phyloP scores from a whole-genome alignment of 2,888 invertebrate species.

The Amiota communis region DNA sequence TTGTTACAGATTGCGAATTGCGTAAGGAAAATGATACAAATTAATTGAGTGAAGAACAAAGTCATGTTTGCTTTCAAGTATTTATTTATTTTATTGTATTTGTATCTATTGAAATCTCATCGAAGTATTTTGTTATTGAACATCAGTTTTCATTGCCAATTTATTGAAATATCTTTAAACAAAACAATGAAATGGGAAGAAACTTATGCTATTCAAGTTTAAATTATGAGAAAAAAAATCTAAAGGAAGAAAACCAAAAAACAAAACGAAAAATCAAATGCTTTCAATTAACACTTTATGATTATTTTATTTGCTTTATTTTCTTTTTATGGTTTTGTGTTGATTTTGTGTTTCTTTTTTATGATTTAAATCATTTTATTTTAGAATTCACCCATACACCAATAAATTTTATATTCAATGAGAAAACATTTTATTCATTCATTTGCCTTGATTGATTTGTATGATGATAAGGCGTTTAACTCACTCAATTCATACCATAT shows the following conservation, averaged over 20 bases:
- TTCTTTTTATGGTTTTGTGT: not conserved
- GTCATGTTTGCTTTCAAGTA: not conserved
- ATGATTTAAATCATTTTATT: not conserved
- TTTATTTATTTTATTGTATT: slow-evolving; percentile 8
- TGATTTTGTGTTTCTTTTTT: not conserved
- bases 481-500: too few relatives aligned
- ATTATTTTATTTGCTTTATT: slow-evolving; percentile 27
- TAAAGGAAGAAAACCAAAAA: not conserved
- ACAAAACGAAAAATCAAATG: slow-evolving; percentile 39
- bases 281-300: slow-evolving; percentile 56
- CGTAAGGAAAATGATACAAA: slow-evolving; percentile 27
- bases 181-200: too few relatives aligned
- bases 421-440: not conserved
- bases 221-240: not conserved
- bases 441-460: too few relatives aligned
- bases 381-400: not conserved
- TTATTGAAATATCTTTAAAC: not conserved
- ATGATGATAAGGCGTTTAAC: too few relatives aligned
- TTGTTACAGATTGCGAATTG: slow-evolving; percentile 23
- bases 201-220: too few relatives aligned
- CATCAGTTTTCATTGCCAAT: not conserved
- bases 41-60: not conserved
- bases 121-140: slow-evolving; percentile 14
- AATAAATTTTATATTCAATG: too few relatives aligned
- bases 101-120: not conserved